Percentiles rank a stretch among this genome's conserved stretches.
These are phyloP conservation scores for Propithecus coquereli DNA, from an alignment of 2,113 vertebrate genomes.

Conservation along the genomic window DNA sequence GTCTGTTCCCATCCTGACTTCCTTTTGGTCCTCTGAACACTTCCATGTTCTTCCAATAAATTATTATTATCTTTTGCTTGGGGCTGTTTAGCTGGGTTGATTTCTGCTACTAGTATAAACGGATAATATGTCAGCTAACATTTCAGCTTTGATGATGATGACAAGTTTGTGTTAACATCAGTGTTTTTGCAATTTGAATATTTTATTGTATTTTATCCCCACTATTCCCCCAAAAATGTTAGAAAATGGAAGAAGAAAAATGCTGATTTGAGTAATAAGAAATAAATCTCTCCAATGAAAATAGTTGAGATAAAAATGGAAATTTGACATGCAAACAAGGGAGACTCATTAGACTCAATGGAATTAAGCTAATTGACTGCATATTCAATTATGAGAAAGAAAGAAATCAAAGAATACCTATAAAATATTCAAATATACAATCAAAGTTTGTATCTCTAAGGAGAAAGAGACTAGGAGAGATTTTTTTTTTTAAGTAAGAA, in stretches of 20 bases:
- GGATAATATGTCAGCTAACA: neutral
- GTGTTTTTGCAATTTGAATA: neutral
- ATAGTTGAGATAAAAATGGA: conserved; percentile 30
- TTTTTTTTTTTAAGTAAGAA: neutral
- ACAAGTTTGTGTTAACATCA: neutral
- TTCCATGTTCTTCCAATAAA: neutral
- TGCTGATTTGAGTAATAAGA: neutral
- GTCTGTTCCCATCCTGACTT: neutral
- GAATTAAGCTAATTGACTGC: neutral
- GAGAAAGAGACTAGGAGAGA: neutral
- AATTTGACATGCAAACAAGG: neutral
- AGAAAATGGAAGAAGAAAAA: neutral
- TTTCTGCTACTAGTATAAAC: neutral
- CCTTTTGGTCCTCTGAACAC: neutral
- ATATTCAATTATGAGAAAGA: conserved; percentile 14
- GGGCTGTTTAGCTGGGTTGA: neutral
- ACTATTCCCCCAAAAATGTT: neutral
- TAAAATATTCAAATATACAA: neutral
- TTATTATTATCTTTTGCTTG: neutral
- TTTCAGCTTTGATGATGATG: neutral
- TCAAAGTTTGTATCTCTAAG: neutral
- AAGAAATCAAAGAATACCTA: neutral
- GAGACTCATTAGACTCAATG: neutral
- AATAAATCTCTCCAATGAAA: neutral
- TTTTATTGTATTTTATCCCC: neutral